Base-by-base conservation (phyloP, 1,140 invertebrate species). In the Cherax destructor region DNA sequence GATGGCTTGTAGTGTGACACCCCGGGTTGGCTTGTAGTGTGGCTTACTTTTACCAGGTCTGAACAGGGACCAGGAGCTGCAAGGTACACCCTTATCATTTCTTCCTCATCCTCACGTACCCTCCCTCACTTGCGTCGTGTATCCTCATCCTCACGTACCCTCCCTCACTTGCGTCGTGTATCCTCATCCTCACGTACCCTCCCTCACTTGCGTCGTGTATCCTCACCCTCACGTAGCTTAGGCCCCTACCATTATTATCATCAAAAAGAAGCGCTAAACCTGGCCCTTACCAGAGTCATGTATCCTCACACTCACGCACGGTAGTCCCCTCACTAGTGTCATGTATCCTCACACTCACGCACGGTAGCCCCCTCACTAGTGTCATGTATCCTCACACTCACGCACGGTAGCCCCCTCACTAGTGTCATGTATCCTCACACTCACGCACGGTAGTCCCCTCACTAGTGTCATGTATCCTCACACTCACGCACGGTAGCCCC, bases 41-140 rank as follows among this genome's bases (percentile, higher is more conserved):
- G 21, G 83, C 72, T 78, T 59, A 50, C 59, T 92, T 74, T 85
- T 91, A 80, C 72, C 92, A 92, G 92, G 92, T 91, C 92, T 92
- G 86, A 91, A 80, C 92, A 77, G 89, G 86, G 92, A 92, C 69
- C 92, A 92, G 83, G 92, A 92, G 87, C 56, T 91, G 81, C 92
- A 92, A 92, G 92, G 92, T 92, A 92, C 52, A 59, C 50, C 69
- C 47, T 61, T 72, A 90, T 72, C 47, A 74, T 49, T 52, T 83
- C 76, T 79, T 77, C 21, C 49, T 9, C 88, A 52, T 30, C n/a
- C 56, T 11, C 80, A 83, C 80, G 18, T 83, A 49, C 81, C 81
- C 41, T 69, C 61, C 7, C 69, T 4, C 69, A 74, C 11, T 74
- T 4, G 52, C 30, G 30, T 41, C 30, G 30, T 41, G 52, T 56